Percentiles rank a stretch among this genome's conserved stretches.
Conservation (phyloP, 1,140 invertebrate genomes). For the Chrysomallon squamiferum region DNA sequence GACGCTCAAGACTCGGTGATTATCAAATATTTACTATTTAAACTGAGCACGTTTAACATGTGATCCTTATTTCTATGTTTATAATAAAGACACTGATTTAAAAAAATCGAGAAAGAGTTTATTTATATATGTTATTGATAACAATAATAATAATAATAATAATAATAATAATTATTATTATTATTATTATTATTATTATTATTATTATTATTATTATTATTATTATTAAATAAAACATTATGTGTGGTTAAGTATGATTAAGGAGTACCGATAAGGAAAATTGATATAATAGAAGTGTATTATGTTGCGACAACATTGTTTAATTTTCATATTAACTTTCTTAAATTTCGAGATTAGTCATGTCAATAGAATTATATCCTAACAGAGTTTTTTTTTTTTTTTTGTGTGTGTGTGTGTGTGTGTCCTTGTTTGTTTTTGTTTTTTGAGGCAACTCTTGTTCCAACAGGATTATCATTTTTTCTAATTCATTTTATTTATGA, state of each 20-base stretch:
- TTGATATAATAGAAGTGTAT: too few relatives aligned
- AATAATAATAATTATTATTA: background rate
- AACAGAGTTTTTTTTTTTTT: too few relatives aligned
- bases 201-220: background rate
- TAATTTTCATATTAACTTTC: background rate
- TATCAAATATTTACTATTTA: background rate
- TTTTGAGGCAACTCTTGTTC: too few relatives aligned
- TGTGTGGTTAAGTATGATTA: too few relatives aligned
- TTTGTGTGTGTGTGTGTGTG: too few relatives aligned
- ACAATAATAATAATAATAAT: background rate
- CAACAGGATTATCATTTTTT: too few relatives aligned
- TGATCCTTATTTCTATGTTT: background rate
- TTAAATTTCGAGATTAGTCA: too few relatives aligned
- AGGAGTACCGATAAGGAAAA: too few relatives aligned
- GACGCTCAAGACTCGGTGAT: slow-evolving; percentile 38
- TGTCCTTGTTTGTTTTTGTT: too few relatives aligned
- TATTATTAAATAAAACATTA: too few relatives aligned
- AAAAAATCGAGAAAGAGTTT: background rate
- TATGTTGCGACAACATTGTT: background rate
- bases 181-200: background rate
- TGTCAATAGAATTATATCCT: background rate
- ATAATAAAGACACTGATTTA: background rate
- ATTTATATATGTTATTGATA: background rate
- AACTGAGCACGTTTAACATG: background rate
- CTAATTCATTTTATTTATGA: too few relatives aligned